Evolutionary conservation across 1,140 invertebrate species (phyloP).

Genomic region (Drosophila nannoptera): DNA sequence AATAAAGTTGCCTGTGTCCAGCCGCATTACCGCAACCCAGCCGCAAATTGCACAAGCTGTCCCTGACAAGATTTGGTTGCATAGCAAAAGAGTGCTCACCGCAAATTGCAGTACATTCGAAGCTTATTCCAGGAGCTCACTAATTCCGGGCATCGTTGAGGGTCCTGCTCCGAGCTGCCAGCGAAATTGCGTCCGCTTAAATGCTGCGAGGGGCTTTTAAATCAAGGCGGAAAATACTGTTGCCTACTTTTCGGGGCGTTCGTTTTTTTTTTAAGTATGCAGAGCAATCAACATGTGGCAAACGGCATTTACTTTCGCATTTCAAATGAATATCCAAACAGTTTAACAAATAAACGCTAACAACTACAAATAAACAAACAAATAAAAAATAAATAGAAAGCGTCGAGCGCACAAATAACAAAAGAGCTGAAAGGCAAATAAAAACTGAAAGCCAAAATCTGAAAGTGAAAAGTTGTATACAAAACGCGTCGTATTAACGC

Average conservation of each 20-base stretch:
- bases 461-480: slow-evolving; percentile 76
- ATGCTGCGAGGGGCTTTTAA: not conserved
- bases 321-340: slow-evolving; percentile 70
- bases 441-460: slow-evolving; percentile 63
- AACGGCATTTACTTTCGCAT: slow-evolving; percentile 38
- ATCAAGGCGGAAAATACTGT: not conserved
- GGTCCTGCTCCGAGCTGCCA: not conserved
- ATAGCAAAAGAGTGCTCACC: not conserved
- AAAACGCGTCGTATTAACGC: slow-evolving; percentile 74
- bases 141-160: not conserved
- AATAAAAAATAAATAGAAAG: slow-evolving; percentile 65
- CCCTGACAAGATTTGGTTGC: slow-evolving; percentile 4
- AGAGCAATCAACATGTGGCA: slow-evolving; percentile 40
- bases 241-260: slow-evolving; percentile 12
- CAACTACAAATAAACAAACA: slow-evolving; percentile 70
- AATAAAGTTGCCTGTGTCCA: not conserved
- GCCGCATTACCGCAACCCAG: not conserved
- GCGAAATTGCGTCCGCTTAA: not conserved
- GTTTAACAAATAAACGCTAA: slow-evolving; percentile 69
- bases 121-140: slow-evolving; percentile 1
- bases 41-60: slow-evolving; percentile 25
- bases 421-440: slow-evolving; percentile 67
- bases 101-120: slow-evolving; percentile 14
- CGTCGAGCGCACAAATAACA: slow-evolving; percentile 24
- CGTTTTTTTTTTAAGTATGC: slow-evolving; percentile 12